A percentile compares a stretch with the other conserved stretches of the same genome.
Conservation (phyloP, 2,113 vertebrate genomes). For the Poeciliopsis occidentalis region DNA sequence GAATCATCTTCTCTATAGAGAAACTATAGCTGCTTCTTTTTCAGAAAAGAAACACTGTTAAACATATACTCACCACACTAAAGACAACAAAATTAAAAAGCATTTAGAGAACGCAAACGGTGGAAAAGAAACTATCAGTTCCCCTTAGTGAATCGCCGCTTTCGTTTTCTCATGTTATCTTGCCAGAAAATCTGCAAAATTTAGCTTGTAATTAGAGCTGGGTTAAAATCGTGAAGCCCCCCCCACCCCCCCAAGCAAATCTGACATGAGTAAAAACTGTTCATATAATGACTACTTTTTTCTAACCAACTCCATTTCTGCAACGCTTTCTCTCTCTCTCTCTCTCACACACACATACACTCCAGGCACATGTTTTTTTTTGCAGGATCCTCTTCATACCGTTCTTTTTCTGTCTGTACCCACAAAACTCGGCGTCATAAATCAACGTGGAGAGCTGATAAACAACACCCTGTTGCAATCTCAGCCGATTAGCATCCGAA, state of each 20-base stretch:
- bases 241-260: neutral
- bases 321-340: neutral
- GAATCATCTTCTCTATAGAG: too few species aligned
- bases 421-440: conserved; percentile 56
- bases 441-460: conserved; percentile 52
- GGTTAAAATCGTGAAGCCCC: neutral
- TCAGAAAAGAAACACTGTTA: neutral
- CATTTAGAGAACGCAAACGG: neutral
- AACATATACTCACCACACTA: neutral
- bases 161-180: neutral
- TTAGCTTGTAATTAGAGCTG: neutral
- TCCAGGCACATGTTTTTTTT: conserved; percentile 37
- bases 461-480: conserved; percentile 49
- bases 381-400: conserved; percentile 48
- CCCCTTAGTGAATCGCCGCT: neutral
- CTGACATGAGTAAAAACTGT: neutral
- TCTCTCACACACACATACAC: conserved; percentile 1
- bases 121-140: neutral
- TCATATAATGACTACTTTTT: neutral
- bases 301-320: conserved; percentile 16
- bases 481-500: conserved; percentile 32
- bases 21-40: too few species aligned
- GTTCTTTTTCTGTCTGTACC: conserved; percentile 48
- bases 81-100: neutral
- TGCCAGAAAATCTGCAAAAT: neutral